Percentiles rank a stretch among this genome's conserved stretches.
These are phyloP conservation scores for Rhagium mordax DNA, from an alignment of 2,888 invertebrate genomes.

Conservation along the genomic window DNA sequence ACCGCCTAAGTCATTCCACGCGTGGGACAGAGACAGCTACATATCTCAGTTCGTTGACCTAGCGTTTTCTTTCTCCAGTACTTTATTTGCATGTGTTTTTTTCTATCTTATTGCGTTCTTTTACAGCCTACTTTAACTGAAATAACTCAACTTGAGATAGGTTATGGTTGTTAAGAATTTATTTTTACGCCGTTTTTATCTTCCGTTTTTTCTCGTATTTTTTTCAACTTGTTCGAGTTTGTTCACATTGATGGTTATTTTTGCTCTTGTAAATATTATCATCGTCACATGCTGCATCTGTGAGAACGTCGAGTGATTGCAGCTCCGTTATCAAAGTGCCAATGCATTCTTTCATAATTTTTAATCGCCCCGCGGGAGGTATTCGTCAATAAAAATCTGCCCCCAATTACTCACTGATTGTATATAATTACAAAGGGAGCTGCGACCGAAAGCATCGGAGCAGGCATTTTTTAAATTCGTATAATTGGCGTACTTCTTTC, in stretches of 20 bases:
- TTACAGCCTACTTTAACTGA: slow-evolving; percentile 70
- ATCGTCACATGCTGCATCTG: slow-evolving; percentile 16
- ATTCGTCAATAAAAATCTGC: neutral
- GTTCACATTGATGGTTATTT: slow-evolving; percentile 49
- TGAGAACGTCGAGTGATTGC: neutral
- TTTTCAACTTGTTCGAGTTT: slow-evolving; percentile 46
- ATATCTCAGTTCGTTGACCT: slow-evolving; percentile 70
- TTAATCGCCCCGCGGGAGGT: neutral
- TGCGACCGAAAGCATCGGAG: too few relatives aligned
- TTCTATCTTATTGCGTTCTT: slow-evolving; percentile 69
- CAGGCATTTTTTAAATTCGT: too few relatives aligned
- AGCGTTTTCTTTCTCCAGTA: slow-evolving; percentile 70
- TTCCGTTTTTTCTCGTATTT: slow-evolving; percentile 36
- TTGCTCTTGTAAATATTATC: slow-evolving; percentile 44
- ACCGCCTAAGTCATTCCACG: slow-evolving; percentile 58
- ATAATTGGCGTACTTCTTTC: too few relatives aligned
- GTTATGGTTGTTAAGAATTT: slow-evolving; percentile 67
- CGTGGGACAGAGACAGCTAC: slow-evolving; percentile 68
- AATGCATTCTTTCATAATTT: neutral
- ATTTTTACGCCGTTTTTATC: slow-evolving; percentile 60
- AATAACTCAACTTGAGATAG: slow-evolving; percentile 70
- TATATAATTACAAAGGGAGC: too few relatives aligned
- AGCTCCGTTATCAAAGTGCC: neutral
- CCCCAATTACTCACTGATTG: neutral
- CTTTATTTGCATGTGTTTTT: slow-evolving; percentile 71